These are phyloP conservation scores for Sebastes kiyomatsui DNA, from an alignment of 2,797 vertebrate genomes.

Conservation along the genomic window DNA sequence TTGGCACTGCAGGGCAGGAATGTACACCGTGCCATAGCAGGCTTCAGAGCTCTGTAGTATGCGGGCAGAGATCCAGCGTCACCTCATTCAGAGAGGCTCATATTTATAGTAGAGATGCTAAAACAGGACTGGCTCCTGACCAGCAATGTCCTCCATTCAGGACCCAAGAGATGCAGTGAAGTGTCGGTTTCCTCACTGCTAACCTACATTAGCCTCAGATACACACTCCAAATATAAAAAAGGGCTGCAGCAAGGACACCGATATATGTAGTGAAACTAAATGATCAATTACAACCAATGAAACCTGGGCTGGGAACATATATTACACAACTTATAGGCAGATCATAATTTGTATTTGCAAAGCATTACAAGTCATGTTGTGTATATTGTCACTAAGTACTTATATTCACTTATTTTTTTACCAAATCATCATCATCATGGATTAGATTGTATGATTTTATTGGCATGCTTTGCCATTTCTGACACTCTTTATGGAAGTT, in stretches of 20 bases:
- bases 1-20: slow-evolving; percentile 48
- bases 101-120: slow-evolving; percentile 82
- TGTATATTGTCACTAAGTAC: not conserved
- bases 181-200: slow-evolving; percentile 69
- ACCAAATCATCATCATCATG: not conserved
- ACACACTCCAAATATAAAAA: slow-evolving; percentile 14
- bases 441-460: not conserved
- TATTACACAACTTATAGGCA: not conserved
- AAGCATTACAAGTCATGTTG: not conserved
- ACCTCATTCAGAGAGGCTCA: slow-evolving; percentile 80
- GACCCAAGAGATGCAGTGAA: slow-evolving; percentile 60
- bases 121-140: slow-evolving; percentile 80
- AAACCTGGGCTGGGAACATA: not conserved
- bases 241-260: not conserved
- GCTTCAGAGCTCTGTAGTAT: slow-evolving; percentile 55
- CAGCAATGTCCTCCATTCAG: slow-evolving; percentile 76
- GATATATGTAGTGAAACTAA: not conserved
- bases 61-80: slow-evolving; percentile 77
- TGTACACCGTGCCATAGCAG: slow-evolving; percentile 48
- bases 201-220: slow-evolving; percentile 69
- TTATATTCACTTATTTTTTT: not conserved
- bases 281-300: not conserved
- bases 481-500: not conserved
- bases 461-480: not conserved
- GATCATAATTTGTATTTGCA: not conserved